Evolutionary conservation across 2,113 vertebrate species (phyloP).

Genomic region (Macheiramphus alcinus): DNA sequence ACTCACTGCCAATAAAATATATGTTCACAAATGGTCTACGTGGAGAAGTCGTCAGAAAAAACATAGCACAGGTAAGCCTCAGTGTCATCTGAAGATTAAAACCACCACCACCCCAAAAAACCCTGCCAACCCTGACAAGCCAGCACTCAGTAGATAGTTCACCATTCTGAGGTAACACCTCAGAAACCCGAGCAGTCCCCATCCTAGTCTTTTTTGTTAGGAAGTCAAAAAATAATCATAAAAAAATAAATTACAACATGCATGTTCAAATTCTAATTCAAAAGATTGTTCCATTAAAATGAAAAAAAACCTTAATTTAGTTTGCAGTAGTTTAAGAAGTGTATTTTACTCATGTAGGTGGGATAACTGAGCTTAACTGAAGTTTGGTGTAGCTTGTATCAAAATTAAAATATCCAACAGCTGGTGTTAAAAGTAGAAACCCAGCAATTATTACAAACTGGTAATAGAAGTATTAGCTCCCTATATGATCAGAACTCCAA

Average conservation of each 20-base stretch:
- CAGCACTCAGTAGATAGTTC: background rate
- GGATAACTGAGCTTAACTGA: background rate
- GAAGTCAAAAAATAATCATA: background rate
- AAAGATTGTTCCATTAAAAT: background rate
- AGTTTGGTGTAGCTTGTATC: background rate
- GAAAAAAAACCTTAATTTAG: background rate
- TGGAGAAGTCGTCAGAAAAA: background rate
- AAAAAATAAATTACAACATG: background rate
- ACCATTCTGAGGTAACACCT: background rate
- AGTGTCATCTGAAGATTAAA: background rate
- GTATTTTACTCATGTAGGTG: background rate
- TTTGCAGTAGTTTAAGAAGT: background rate
- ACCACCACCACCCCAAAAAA: background rate
- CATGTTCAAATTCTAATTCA: background rate
- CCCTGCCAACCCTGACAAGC: background rate
- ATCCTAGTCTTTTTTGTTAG: background rate
- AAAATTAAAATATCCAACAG: background rate
- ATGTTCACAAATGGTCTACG: background rate
- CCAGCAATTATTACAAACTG: background rate
- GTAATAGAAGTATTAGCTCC: background rate
- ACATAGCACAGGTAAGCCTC: accelerated
- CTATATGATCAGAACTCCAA: background rate
- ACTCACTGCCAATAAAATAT: background rate
- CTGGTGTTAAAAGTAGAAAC: background rate
- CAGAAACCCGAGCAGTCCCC: background rate